phyloP scores from a whole-genome alignment of 2,113 vertebrate species.

The Zosterops borbonicus region DNA sequence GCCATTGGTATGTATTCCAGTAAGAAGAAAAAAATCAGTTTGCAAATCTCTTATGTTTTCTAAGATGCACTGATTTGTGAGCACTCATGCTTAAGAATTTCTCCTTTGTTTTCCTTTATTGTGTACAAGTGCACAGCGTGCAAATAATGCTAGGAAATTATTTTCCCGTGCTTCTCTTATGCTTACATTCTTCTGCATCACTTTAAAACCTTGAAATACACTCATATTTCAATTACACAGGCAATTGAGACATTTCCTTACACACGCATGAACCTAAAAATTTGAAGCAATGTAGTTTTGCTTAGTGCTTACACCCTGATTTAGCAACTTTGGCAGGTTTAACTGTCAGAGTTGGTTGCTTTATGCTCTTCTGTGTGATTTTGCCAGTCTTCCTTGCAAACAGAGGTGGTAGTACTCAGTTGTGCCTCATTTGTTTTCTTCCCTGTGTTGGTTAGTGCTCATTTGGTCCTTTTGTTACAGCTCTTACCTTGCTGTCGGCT shows the following conservation, averaged over 20 bases:
- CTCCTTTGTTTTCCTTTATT: not conserved
- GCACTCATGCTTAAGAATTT: not conserved
- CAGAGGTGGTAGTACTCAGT: not conserved
- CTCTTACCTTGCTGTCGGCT: not conserved
- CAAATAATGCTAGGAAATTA: not conserved
- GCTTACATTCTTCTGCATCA: not conserved
- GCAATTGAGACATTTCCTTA: not conserved
- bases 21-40: not conserved
- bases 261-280: not conserved
- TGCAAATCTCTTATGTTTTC: not conserved
- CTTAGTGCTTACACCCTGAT: not conserved
- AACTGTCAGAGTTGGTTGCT: not conserved
- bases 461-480: not conserved
- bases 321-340: not conserved
- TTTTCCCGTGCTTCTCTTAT: not conserved
- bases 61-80: not conserved
- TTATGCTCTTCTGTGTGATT: not conserved
- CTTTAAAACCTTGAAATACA: not conserved
- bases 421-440: not conserved
- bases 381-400: not conserved
- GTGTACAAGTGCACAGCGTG: not conserved
- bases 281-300: not conserved
- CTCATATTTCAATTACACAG: not conserved
- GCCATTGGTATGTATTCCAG: not conserved
- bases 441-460: not conserved